These are phyloP conservation scores for Sycobia sp. DNA, from an alignment of 1,140 invertebrate genomes.

Conservation along the genomic window DNA sequence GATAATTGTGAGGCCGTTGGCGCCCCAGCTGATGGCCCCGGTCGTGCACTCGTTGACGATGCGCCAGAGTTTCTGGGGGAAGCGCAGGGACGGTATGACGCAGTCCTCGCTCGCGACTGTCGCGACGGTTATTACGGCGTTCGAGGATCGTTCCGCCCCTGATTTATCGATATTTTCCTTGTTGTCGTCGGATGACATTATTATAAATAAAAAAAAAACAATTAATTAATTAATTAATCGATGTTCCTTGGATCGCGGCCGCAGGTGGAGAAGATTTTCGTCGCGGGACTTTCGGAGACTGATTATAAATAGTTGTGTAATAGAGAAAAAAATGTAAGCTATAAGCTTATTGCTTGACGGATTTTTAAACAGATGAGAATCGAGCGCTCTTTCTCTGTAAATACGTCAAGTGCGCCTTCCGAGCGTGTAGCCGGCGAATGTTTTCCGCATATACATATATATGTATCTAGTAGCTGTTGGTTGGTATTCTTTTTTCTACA, in stretches of 20 bases:
- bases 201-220: not conserved
- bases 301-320: too few species aligned
- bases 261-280: too few species aligned
- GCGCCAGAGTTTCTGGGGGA: constrained; percentile 69
- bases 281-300: too few species aligned
- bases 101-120: not conserved
- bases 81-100: constrained; percentile 58
- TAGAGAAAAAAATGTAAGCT: too few species aligned
- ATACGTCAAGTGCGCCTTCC: too few species aligned
- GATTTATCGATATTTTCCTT: not conserved
- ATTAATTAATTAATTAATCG: too few species aligned
- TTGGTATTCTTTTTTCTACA: too few species aligned
- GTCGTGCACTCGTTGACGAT: constrained; percentile 63
- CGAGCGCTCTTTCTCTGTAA: constrained; percentile 17
- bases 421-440: not conserved
- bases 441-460: too few species aligned
- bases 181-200: not conserved
- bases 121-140: not conserved
- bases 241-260: too few species aligned
- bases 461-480: too few species aligned
- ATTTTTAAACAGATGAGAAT: constrained; percentile 25
- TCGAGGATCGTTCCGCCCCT: not conserved
- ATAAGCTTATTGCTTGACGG: too few species aligned
- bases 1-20: constrained; percentile 62
- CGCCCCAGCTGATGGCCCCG: constrained; percentile 65